Evolutionary conservation across 2,888 invertebrate species (phyloP), one percentile per base, ranked within the genome.

Genomic region (Magallana nippona): DNA sequence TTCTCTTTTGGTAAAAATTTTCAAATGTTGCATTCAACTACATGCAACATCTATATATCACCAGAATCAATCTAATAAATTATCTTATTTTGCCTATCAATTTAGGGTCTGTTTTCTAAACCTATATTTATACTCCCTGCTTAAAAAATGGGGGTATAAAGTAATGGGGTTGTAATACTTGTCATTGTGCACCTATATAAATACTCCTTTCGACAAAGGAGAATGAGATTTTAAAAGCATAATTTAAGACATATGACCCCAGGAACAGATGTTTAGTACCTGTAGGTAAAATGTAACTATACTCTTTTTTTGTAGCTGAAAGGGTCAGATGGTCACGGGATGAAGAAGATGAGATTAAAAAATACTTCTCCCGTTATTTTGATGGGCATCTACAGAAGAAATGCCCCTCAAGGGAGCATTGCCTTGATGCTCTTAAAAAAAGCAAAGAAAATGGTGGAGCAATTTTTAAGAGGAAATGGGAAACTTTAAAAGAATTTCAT

Each of bases 361-460:
- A 63, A 63, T 63, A 62, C 22, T 63, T 63, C 22, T 63, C 63
- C 17, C 19, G 10, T 63, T 63, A 63, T 22, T 63, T 63, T 63
- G 22, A 63, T 63, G 22, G 19, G 22, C 19, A 5, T 1, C 8
- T 11, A 22, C 19, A 10, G 22, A 63, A 22, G 22, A 22, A 19
- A 10, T 63, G 22, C 63, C 63, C 22, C 5, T 22, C 63, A 22
- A 19, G 2, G 63, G 22, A 63, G 22, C 22, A 63, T 10, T 63
- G 63, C 22, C 22, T 63, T 63, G 63, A 63, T 10, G 63, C 63
- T 22, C 19, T 63, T 22, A 11, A 11, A 22, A 27, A 63, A 63
- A 22, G 63, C 22, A 19, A 63, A 22, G 19, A 10, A 22, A 22
- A 22, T 63, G 63, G 63, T 19, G 63, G 63, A 63, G 19, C 19